Percentiles rank a stretch among this genome's conserved stretches.
Conservation (phyloP, 2,888 invertebrate species). For the Eupithecia abbreviata region DNA sequence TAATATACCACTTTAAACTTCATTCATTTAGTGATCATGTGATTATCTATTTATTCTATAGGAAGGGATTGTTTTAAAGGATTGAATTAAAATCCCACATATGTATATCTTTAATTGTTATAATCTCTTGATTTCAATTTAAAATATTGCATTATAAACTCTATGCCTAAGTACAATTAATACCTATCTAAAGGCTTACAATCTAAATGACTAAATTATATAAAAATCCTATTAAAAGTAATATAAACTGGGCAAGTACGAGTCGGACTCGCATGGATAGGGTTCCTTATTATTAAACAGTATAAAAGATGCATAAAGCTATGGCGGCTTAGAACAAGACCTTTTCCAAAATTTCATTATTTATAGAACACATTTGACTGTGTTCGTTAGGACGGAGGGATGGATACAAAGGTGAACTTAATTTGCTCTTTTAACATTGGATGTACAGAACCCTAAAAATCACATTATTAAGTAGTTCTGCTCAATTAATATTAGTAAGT, state of each 20-base stretch:
- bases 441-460: slow-evolving; percentile 49
- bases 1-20: neutral
- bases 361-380: neutral
- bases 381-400: neutral
- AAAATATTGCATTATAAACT: slow-evolving; percentile 59
- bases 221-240: slow-evolving; percentile 63
- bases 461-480: slow-evolving; percentile 74
- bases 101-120: slow-evolving; percentile 36
- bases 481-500: slow-evolving; percentile 46
- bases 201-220: slow-evolving; percentile 78
- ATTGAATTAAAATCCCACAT: slow-evolving; percentile 31
- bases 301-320: neutral
- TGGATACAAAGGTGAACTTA: neutral
- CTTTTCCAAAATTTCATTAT: neutral
- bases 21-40: neutral
- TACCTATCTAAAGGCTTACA: slow-evolving; percentile 61
- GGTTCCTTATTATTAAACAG: slow-evolving; percentile 1
- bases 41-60: neutral
- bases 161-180: slow-evolving; percentile 53
- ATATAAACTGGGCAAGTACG: slow-evolving; percentile 49
- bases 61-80: neutral
- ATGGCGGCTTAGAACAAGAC: too few species aligned
- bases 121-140: slow-evolving; percentile 50
- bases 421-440: slow-evolving; percentile 1
- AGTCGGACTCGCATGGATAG: slow-evolving; percentile 3